These are phyloP conservation scores for Cephus cinctus DNA, from an alignment of 1,140 invertebrate genomes.

Conservation along the genomic window DNA sequence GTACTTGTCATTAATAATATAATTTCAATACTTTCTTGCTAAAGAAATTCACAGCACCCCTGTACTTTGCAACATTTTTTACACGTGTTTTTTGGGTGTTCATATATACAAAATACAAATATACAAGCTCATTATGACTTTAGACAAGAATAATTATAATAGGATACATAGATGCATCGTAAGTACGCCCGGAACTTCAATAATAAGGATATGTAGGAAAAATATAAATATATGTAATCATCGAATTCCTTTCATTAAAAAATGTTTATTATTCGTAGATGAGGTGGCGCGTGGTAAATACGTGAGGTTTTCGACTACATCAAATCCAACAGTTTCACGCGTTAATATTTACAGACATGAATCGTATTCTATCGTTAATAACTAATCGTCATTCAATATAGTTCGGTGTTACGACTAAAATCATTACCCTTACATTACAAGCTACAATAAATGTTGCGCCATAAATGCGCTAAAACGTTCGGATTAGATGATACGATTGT, in stretches of 20 bases:
- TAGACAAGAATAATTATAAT: too few relatives aligned
- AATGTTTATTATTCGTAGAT: slow-evolving; percentile 22
- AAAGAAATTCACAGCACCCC: too few relatives aligned
- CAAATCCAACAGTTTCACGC: slow-evolving; percentile 36
- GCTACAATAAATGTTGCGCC: slow-evolving; percentile 25
- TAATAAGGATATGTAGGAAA: neutral
- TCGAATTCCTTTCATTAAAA: slow-evolving; percentile 4
- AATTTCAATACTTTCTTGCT: too few relatives aligned
- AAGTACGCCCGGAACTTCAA: too few relatives aligned
- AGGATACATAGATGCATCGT: too few relatives aligned
- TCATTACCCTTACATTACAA: slow-evolving; percentile 34
- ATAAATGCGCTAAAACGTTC: too few relatives aligned
- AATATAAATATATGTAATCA: neutral
- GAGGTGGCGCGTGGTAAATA: slow-evolving; percentile 43
- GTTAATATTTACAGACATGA: slow-evolving; percentile 42
- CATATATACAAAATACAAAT: too few relatives aligned
- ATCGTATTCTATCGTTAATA: slow-evolving; percentile 37
- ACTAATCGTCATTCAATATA: slow-evolving; percentile 33
- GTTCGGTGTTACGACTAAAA: slow-evolving; percentile 31
- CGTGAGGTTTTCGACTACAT: slow-evolving; percentile 43
- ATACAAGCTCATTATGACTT: too few relatives aligned
- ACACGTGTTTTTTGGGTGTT: too few relatives aligned
- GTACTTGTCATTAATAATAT: too few relatives aligned
- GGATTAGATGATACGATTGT: too few relatives aligned
- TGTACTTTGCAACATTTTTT: too few relatives aligned